These are phyloP conservation scores for Corynorhinus townsendii DNA, from an alignment of 2,113 vertebrate species.

Conservation along the genomic window DNA sequence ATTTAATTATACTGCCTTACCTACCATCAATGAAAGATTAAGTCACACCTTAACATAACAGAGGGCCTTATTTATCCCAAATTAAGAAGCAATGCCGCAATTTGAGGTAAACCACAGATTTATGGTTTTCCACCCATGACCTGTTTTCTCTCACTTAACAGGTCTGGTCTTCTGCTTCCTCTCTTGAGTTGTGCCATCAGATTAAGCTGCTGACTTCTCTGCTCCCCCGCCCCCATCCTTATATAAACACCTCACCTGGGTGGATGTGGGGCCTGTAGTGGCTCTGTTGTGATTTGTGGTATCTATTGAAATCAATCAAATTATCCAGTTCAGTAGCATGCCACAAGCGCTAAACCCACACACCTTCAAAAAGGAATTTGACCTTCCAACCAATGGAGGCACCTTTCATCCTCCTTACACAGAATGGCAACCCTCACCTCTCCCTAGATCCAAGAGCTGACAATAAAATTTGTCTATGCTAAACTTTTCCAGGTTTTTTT, in stretches of 20 bases:
- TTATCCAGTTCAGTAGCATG: constrained; percentile 38
- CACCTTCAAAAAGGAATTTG: not conserved
- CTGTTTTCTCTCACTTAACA: constrained; percentile 48
- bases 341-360: not conserved
- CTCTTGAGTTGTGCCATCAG: not conserved
- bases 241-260: not conserved
- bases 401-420: not conserved
- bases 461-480: not conserved
- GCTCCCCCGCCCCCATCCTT: not conserved
- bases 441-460: not conserved
- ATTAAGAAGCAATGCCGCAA: constrained; percentile 10
- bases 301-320: constrained; percentile 20
- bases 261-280: not conserved
- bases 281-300: not conserved
- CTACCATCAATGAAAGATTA: constrained; percentile 46
- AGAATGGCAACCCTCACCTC: not conserved
- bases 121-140: constrained; percentile 12
- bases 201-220: not conserved
- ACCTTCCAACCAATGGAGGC: not conserved
- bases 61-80: not conserved
- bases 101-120: constrained; percentile 38
- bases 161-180: not conserved
- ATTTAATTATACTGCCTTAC: constrained; percentile 59
- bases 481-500: not conserved
- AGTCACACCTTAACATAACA: constrained; percentile 37